A percentile compares a stretch with the other conserved stretches of the same genome.
Conservation (phyloP, 2,888 invertebrate genomes). For the Lumbricus terrestris region DNA sequence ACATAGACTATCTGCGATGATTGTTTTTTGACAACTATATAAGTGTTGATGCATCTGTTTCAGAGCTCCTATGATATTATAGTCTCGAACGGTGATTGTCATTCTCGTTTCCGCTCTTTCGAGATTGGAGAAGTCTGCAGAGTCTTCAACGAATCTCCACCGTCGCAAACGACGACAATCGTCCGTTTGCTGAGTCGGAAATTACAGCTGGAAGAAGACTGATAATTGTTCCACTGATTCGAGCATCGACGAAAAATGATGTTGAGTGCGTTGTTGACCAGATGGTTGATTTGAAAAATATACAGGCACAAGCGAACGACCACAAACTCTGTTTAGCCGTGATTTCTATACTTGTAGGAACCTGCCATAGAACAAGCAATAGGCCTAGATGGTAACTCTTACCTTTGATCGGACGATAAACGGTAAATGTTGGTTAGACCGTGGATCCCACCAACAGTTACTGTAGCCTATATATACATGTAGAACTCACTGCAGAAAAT, state of each 20-base stretch:
- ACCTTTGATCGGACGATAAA: neutral
- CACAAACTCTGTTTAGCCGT: neutral
- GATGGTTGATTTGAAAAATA: neutral
- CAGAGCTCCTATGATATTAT: neutral
- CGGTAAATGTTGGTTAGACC: neutral
- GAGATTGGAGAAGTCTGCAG: no score
- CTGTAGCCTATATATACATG: no score
- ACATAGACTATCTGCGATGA: neutral
- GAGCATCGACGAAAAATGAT: neutral
- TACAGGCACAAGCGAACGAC: neutral
- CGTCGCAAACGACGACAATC: no score
- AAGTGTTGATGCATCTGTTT: neutral
- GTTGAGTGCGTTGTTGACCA: no score
- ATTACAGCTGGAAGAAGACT: neutral
- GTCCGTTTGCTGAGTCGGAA: neutral
- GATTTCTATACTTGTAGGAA: neutral
- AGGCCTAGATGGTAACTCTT: neutral
- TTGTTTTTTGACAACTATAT: neutral
- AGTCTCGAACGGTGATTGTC: neutral
- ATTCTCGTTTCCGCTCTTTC: neutral
- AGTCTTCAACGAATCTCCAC: no score
- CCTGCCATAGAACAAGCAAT: neutral
- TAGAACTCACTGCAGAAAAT: neutral
- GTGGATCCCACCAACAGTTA: neutral
- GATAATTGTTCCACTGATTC: neutral